Evolutionary conservation across 2,888 invertebrate species (phyloP).

Genomic region (Folsomia manolachei): DNA sequence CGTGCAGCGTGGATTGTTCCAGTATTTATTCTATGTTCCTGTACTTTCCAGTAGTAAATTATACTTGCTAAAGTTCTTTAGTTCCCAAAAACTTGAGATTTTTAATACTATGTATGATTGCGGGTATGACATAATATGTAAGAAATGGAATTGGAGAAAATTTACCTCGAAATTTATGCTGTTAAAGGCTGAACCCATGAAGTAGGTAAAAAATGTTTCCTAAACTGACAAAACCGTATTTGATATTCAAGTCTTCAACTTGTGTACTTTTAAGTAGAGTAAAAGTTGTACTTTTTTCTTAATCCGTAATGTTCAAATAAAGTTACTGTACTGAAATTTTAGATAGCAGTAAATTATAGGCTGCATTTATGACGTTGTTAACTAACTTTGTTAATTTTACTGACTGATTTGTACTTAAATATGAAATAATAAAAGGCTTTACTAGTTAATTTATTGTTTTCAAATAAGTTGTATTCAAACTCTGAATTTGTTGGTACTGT

Average conservation of each 20-base stretch:
- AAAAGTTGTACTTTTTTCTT: neutral
- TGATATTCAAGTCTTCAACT: constrained; percentile 1
- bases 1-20: neutral
- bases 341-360: neutral
- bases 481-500: neutral
- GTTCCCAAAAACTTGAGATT: no score
- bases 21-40: neutral
- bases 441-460: neutral
- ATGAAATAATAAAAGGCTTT: neutral
- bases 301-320: neutral
- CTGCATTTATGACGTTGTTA: neutral
- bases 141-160: neutral
- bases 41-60: neutral
- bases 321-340: neutral
- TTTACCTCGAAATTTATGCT: neutral
- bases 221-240: neutral
- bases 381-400: neutral
- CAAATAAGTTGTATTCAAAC: neutral
- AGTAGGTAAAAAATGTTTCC: neutral
- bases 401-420: neutral
- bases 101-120: no score
- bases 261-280: neutral
- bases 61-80: no score
- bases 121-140: neutral
- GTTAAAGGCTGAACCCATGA: neutral